Evolutionary conservation across 1,140 invertebrate species (phyloP).

Genomic region (Bombus pyrosoma): DNA sequence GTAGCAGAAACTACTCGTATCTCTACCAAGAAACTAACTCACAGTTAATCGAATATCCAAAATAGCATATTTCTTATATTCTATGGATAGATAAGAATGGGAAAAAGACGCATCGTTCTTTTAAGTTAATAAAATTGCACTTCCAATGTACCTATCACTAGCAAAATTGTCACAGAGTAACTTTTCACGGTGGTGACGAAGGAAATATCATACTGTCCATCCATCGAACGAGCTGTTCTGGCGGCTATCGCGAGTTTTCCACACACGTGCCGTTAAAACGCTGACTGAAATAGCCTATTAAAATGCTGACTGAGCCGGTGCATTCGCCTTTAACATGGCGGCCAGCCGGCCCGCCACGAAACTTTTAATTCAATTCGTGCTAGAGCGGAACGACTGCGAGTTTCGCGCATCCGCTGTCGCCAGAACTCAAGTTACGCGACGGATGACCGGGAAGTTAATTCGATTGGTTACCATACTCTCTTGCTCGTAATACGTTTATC

Average conservation of each 20-base stretch:
- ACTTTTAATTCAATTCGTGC: constrained; percentile 66
- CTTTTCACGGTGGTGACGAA: not conserved
- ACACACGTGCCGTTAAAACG: not conserved
- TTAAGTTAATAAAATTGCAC: not conserved
- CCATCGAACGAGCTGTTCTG: not conserved
- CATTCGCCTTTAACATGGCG: constrained; percentile 52
- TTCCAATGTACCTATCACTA: not conserved
- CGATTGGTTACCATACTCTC: constrained; percentile 62
- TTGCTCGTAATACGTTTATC: constrained; percentile 50
- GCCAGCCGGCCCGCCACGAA: constrained; percentile 36
- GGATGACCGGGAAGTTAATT: constrained; percentile 63
- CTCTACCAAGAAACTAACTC: no score
- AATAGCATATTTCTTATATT: no score
- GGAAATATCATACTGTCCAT: not conserved
- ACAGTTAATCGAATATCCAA: no score
- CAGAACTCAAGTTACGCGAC: constrained; percentile 35
- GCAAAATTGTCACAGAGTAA: not conserved
- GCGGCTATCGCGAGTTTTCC: not conserved
- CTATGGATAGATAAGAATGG: no score
- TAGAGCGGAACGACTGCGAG: constrained; percentile 48
- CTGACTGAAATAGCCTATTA: constrained; percentile 45
- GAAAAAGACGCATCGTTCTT: not conserved
- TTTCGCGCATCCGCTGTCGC: constrained; percentile 43
- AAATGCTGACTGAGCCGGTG: constrained; percentile 53
- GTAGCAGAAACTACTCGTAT: no score